A percentile compares a stretch with the other conserved stretches of the same genome.
Evolutionary conservation across 2,888 invertebrate genomes (phyloP).

Genomic region (Xestia rhomboidea): DNA sequence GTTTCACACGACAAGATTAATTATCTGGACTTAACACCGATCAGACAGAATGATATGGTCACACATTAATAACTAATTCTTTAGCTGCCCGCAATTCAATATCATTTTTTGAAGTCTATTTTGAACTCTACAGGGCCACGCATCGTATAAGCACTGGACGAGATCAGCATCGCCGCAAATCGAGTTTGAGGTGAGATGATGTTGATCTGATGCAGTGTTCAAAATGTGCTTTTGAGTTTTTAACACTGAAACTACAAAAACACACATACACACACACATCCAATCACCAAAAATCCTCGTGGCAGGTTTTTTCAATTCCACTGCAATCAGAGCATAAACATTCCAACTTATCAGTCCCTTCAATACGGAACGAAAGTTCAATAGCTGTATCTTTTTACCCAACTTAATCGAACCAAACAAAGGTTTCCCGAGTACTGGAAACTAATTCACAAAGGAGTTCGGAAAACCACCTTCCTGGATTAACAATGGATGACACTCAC

Average conservation of each 20-base stretch:
- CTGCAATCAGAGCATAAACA: slow-evolving; percentile 51
- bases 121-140: no score
- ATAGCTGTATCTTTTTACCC: slow-evolving; percentile 56
- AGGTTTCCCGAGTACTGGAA: slow-evolving; percentile 46
- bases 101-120: no score
- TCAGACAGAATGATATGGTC: neutral
- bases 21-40: neutral
- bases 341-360: slow-evolving; percentile 39
- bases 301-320: neutral
- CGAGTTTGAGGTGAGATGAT: neutral
- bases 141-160: no score
- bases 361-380: slow-evolving; percentile 49
- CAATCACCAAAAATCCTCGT: neutral
- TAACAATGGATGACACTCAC: slow-evolving; percentile 56
- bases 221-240: no score
- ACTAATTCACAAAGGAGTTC: slow-evolving; percentile 64
- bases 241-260: no score
- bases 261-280: no score
- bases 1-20: slow-evolving; percentile 6
- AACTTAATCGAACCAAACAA: slow-evolving; percentile 54
- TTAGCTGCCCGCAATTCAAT: neutral
- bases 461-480: slow-evolving; percentile 62
- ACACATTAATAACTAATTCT: neutral
- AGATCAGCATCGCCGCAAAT: no score
- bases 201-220: neutral